Percentiles rank a stretch among this genome's conserved stretches.
phyloP scores from a whole-genome alignment of 2,113 vertebrate genomes.

The Oncorhynchus gorbuscha region DNA sequence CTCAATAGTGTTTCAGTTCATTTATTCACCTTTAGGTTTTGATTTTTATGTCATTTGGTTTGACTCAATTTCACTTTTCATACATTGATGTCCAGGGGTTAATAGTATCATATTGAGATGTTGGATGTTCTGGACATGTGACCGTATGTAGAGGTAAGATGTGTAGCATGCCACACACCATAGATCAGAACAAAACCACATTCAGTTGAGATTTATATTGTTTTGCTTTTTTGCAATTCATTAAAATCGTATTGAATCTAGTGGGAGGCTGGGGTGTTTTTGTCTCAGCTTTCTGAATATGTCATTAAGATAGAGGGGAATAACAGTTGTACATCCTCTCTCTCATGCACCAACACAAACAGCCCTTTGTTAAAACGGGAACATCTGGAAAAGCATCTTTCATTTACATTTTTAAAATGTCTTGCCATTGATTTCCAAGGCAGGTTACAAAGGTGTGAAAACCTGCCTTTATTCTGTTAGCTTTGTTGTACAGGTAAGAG shows the following conservation, averaged over 20 bases:
- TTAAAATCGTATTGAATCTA: no score
- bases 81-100: not conserved
- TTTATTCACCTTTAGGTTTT: not conserved
- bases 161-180: no score
- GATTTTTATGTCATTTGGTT: not conserved
- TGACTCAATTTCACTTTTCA: not conserved
- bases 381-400: slow-evolving; percentile 1
- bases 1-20: slow-evolving; percentile 1
- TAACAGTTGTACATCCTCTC: no score
- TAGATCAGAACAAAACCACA: no score
- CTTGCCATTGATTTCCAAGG: slow-evolving; percentile 43
- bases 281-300: no score
- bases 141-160: no score
- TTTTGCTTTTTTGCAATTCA: no score
- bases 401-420: slow-evolving; percentile 48
- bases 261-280: no score
- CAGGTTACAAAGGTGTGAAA: slow-evolving; percentile 33
- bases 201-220: no score
- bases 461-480: slow-evolving; percentile 27
- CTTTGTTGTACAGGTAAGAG: slow-evolving; percentile 39
- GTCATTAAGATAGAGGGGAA: no score
- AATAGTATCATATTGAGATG: no score
- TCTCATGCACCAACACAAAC: not conserved
- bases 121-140: no score
- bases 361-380: not conserved